Evolutionary conservation across 2,888 invertebrate genomes (phyloP).

Genomic region (Auanema sp.): DNA sequence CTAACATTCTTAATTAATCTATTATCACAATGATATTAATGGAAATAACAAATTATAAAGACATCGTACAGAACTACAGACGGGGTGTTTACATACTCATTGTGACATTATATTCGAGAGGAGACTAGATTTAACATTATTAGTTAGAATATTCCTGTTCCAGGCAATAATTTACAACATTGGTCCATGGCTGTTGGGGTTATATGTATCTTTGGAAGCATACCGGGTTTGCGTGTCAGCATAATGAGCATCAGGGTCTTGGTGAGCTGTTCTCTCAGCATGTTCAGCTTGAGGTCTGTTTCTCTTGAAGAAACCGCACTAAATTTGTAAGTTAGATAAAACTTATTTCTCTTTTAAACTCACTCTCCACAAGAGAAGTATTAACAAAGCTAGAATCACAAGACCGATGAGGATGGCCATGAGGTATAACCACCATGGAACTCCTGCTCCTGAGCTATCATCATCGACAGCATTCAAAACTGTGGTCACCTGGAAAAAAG

Average conservation of each 20-base stretch:
- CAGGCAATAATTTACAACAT: slow-evolving; percentile 27
- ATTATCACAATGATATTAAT: too few relatives aligned
- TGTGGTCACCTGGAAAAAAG: slow-evolving; percentile 27
- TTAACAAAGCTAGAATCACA: slow-evolving; percentile 56
- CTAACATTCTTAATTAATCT: too few relatives aligned
- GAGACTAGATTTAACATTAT: too few relatives aligned
- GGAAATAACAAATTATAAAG: too few relatives aligned
- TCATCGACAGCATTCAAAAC: slow-evolving; percentile 56
- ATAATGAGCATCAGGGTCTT: slow-evolving; percentile 44
- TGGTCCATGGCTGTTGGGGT: slow-evolving; percentile 48
- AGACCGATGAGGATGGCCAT: slow-evolving; percentile 62
- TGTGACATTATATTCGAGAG: too few relatives aligned
- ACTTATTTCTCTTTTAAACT: slow-evolving; percentile 9
- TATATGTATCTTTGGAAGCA: slow-evolving; percentile 45
- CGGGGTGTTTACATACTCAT: too few relatives aligned
- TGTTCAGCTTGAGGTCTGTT: slow-evolving; percentile 61
- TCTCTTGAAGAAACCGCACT: slow-evolving; percentile 64
- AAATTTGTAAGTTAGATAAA: slow-evolving; percentile 22
- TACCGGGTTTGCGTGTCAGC: slow-evolving; percentile 54
- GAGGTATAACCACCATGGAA: slow-evolving; percentile 63
- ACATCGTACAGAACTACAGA: too few relatives aligned
- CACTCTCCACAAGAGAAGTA: slow-evolving; percentile 62
- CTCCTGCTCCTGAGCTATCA: slow-evolving; percentile 34
- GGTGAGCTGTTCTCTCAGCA: slow-evolving; percentile 43
- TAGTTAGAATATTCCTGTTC: too few relatives aligned